Conservation (phyloP, 2,888 invertebrate species). For the Aproaerema taeniolella region DNA sequence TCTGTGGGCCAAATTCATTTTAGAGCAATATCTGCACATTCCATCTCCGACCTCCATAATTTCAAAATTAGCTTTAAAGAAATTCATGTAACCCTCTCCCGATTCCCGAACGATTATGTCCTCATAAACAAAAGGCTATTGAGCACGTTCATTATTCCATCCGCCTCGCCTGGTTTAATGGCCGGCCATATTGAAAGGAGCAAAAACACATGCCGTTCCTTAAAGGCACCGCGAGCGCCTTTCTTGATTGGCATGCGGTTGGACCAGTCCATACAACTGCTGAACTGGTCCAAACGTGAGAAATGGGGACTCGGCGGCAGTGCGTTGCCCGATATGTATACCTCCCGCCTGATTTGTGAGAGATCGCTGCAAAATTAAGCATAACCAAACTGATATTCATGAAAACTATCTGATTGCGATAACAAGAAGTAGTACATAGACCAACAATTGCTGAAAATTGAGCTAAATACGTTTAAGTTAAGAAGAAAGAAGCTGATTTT, state of each 20-base stretch:
- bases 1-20: no score
- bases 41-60: no score
- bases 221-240: slow-evolving; percentile 62
- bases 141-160: slow-evolving; percentile 30
- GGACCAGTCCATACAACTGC: slow-evolving; percentile 54
- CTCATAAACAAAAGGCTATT: slow-evolving; percentile 12
- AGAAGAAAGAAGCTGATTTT: no score
- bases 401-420: no score
- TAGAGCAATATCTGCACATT: no score
- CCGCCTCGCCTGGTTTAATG: slow-evolving; percentile 37
- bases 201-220: slow-evolving; percentile 60
- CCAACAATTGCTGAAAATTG: no score
- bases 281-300: slow-evolving; percentile 63
- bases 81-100: no score
- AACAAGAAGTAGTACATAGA: no score
- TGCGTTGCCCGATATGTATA: slow-evolving; percentile 55
- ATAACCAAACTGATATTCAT: no score
- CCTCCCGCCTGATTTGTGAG: slow-evolving; percentile 37
- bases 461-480: no score
- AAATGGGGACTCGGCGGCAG: slow-evolving; percentile 49
- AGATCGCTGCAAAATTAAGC: slow-evolving; percentile 29
- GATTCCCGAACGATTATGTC: slow-evolving; percentile 1
- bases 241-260: slow-evolving; percentile 65
- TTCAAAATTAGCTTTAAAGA: no score
- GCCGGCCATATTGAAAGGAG: slow-evolving; percentile 41